phyloP scores from a whole-genome alignment of 92 coral and sea anemone species.

The Ricordea florida region DNA sequence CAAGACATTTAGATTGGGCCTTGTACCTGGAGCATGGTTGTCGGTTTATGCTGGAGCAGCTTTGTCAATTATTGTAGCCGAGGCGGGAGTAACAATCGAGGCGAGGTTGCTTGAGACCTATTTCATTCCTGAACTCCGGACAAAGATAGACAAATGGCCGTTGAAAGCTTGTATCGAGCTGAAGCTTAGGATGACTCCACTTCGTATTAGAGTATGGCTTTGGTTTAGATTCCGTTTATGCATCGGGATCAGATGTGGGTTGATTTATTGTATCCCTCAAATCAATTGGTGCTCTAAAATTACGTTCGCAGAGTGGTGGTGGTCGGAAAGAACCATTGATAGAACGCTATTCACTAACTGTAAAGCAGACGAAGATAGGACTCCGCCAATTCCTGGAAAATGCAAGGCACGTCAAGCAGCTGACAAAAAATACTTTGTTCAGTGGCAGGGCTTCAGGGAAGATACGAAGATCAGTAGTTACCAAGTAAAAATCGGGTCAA shows the following conservation, averaged over 20 bases:
- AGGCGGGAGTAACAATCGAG: slow-evolving; percentile 88
- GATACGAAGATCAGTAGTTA: slow-evolving; percentile 76
- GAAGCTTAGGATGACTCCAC: slow-evolving; percentile 86
- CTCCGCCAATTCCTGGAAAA: slow-evolving; percentile 80
- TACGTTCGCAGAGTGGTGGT: slow-evolving; percentile 89
- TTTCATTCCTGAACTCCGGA: slow-evolving; percentile 85
- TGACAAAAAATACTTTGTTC: slow-evolving; percentile 78
- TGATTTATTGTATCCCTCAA: slow-evolving; percentile 55
- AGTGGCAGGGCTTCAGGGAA: slow-evolving; percentile 87
- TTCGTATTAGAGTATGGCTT: slow-evolving; percentile 83
- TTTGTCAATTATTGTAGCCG: slow-evolving; percentile 59
- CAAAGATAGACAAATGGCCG: slow-evolving; percentile 90
- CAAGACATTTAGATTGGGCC: slow-evolving; percentile 66
- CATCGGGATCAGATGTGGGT: slow-evolving; percentile 62
- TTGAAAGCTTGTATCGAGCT: slow-evolving; percentile 89
- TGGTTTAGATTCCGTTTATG: slow-evolving; percentile 89
- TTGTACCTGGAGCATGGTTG: slow-evolving; percentile 93
- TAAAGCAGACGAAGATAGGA: slow-evolving; percentile 68
- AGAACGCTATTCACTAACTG: slow-evolving; percentile 79
- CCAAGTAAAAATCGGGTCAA: slow-evolving; percentile 80
- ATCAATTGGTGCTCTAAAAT: slow-evolving; percentile 79
- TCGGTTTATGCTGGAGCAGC: slow-evolving; percentile 89
- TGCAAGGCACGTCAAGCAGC: slow-evolving; percentile 89
- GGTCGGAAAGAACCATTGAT: slow-evolving; percentile 85
- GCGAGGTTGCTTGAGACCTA: slow-evolving; percentile 84